Conservation (phyloP, 2,888 invertebrate genomes). For the Lacanobia wlatinum region DNA sequence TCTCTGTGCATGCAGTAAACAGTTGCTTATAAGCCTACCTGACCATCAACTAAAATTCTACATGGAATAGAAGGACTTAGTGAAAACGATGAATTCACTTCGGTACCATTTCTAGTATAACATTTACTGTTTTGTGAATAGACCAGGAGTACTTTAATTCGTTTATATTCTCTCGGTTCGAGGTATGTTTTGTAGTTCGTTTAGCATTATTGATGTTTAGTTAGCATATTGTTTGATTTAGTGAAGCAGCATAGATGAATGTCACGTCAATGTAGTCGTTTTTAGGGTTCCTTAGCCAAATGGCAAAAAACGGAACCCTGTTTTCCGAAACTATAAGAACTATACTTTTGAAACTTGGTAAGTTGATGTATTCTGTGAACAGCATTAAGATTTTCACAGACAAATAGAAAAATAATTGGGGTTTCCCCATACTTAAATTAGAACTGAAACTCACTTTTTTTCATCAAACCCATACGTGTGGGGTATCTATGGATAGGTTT, state of each 20-base stretch:
- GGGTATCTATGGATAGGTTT: no score
- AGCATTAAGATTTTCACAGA: no score
- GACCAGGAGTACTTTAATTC: no score
- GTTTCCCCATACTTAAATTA: no score
- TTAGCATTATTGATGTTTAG: neutral
- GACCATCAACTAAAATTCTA: neutral
- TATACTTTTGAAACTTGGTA: no score
- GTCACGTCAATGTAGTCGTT: neutral
- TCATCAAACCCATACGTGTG: no score
- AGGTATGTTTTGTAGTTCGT: neutral
- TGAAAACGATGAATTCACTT: neutral
- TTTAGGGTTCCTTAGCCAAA: no score
- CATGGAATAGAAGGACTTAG: neutral
- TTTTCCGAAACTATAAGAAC: no score
- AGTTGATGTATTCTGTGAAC: no score
- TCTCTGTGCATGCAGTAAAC: conserved; percentile 21
- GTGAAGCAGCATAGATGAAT: neutral
- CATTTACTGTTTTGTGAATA: conserved; percentile 6
- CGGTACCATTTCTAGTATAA: conserved; percentile 4
- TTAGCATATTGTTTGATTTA: neutral
- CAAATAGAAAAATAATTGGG: no score
- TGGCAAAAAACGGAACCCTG: no score
- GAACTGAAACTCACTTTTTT: no score
- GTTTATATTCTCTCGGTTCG: neutral
- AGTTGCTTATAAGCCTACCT: neutral